Conservation (phyloP, 1,140 invertebrate species). For the Drosophila biarmipes region DNA sequence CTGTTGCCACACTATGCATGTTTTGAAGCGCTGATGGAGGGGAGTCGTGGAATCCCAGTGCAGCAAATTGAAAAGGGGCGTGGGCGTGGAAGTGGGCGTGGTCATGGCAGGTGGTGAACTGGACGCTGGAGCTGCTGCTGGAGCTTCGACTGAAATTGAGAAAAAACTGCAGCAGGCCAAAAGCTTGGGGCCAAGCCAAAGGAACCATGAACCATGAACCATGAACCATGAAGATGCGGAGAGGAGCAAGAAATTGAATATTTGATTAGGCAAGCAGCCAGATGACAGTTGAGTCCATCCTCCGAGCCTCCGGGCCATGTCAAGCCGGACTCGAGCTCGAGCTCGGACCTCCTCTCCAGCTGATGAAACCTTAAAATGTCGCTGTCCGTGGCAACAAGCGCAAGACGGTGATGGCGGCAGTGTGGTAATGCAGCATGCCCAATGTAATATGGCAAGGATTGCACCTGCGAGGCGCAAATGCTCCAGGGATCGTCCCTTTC, state of each 20-base stretch:
- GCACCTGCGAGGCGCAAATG: slow-evolving; percentile 26
- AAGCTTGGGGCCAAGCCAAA: slow-evolving; percentile 6
- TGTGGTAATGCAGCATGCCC: slow-evolving; percentile 20
- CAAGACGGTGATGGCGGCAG: slow-evolving; percentile 5
- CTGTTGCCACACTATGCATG: slow-evolving; percentile 34
- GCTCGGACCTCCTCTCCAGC: not conserved
- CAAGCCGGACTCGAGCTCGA: not conserved
- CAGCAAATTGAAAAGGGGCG: slow-evolving; percentile 60
- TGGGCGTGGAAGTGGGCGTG: slow-evolving; percentile 9
- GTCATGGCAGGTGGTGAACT: slow-evolving; percentile 6
- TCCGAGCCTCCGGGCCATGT: not conserved
- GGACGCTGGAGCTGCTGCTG: slow-evolving; percentile 2
- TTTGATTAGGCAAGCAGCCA: slow-evolving; percentile 24
- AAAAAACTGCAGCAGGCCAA: slow-evolving; percentile 26
- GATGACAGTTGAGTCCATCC: not conserved
- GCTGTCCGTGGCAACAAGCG: slow-evolving; percentile 25
- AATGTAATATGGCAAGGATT: slow-evolving; percentile 51
- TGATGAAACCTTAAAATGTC: slow-evolving; percentile 5
- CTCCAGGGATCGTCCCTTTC: not conserved
- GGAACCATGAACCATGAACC: not conserved
- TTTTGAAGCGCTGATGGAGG: slow-evolving; percentile 1
- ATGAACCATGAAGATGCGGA: not conserved
- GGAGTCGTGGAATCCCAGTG: not conserved
- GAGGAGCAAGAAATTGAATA: slow-evolving; percentile 11
- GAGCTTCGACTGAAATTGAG: slow-evolving; percentile 41